Conservation (phyloP, 2,797 vertebrate genomes). For the Gymnocypris eckloni region DNA sequence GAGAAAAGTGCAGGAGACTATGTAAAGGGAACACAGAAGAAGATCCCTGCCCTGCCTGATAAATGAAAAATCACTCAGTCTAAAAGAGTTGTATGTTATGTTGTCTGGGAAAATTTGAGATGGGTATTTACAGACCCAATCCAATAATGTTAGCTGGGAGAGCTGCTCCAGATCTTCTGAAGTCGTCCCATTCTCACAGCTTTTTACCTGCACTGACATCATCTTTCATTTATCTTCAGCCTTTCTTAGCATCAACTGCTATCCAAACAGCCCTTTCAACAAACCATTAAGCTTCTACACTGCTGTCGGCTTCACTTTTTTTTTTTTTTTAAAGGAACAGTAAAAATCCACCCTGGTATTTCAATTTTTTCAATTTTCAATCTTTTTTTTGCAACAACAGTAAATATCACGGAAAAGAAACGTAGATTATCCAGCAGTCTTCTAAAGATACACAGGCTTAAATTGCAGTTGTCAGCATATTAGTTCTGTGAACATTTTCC, state of each 20-base stretch:
- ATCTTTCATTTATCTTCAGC: slow-evolving; percentile 6
- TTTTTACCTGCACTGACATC: slow-evolving; percentile 27
- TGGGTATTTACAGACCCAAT: slow-evolving; percentile 36
- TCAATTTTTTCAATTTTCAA: too few species aligned
- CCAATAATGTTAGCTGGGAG: slow-evolving; percentile 27
- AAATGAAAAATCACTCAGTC: slow-evolving; percentile 17
- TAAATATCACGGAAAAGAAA: neutral
- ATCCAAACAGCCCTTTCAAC: slow-evolving; percentile 16
- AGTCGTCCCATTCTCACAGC: neutral
- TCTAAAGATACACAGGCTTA: neutral
- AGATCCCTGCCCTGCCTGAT: neutral
- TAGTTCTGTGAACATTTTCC: neutral
- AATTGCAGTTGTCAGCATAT: neutral
- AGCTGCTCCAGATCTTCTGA: slow-evolving; percentile 19
- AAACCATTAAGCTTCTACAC: neutral
- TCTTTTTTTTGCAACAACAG: neutral
- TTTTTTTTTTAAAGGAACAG: slow-evolving; percentile 7
- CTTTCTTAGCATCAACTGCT: neutral
- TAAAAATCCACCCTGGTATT: neutral
- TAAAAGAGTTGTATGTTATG: slow-evolving; percentile 10
- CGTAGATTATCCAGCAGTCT: neutral
- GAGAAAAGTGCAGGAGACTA: neutral
- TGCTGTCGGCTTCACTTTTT: neutral
- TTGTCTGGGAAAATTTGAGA: slow-evolving; percentile 31
- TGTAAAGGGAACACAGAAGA: neutral